phyloP scores from a whole-genome alignment of 1,140 invertebrate genomes.

The Drosophila eugracilis region DNA sequence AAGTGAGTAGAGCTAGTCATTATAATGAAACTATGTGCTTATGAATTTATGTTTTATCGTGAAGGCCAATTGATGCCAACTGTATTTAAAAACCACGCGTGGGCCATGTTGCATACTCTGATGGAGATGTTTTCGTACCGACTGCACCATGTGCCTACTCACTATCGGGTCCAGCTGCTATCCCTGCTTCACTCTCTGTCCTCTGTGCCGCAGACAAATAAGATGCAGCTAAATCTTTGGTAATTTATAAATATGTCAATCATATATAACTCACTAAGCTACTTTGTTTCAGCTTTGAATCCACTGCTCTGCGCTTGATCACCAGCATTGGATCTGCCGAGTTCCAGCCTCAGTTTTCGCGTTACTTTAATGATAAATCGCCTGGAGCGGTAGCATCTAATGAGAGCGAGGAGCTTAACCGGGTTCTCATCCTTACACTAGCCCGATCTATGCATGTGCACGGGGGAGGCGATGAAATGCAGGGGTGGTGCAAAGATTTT shows the following conservation, averaged over 20 bases:
- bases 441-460: constrained; percentile 97
- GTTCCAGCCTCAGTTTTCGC: constrained; percentile 95
- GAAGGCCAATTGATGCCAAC: constrained; percentile 93
- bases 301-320: constrained; percentile 95
- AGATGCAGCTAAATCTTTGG: constrained; percentile 97
- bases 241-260: constrained; percentile 73
- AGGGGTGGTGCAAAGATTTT: constrained; percentile 95
- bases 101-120: constrained; percentile 97
- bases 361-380: constrained; percentile 93
- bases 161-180: constrained; percentile 96
- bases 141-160: constrained; percentile 97
- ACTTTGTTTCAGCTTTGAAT: constrained; percentile 89
- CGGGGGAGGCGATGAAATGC: constrained; percentile 88
- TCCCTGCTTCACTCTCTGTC: constrained; percentile 95
- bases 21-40: too few relatives aligned
- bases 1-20: constrained; percentile 87
- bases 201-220: constrained; percentile 96
- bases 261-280: constrained; percentile 16
- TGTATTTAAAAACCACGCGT: constrained; percentile 96
- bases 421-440: constrained; percentile 95
- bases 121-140: constrained; percentile 98
- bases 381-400: constrained; percentile 91
- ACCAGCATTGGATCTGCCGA: constrained; percentile 96
- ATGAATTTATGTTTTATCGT: background rate
- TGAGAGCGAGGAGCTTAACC: constrained; percentile 97